Conservation (phyloP, 1,140 invertebrate genomes). For the Zaprionus camerounensis region DNA sequence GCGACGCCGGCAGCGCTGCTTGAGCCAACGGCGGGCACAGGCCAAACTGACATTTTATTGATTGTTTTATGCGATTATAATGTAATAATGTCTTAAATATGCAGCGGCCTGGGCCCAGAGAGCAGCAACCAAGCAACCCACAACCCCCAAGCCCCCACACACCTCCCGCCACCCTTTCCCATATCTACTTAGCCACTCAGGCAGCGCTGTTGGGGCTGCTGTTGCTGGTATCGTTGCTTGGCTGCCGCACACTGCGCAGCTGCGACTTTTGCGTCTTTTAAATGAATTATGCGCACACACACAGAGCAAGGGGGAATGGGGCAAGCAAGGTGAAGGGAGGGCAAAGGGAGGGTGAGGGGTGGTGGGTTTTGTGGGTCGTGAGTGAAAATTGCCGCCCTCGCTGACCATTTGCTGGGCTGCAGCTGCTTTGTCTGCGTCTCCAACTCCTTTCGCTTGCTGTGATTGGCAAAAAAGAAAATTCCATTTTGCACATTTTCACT, state of each 20-base stretch:
- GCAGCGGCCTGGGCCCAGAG: conserved; percentile 33
- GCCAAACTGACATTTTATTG: conserved; percentile 77
- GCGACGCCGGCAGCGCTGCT: conserved; percentile 32
- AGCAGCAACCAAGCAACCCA: neutral
- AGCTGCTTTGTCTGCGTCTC: conserved; percentile 34
- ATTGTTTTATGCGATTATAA: conserved; percentile 84
- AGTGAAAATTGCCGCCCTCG: conserved; percentile 35
- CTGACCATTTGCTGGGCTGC: conserved; percentile 50
- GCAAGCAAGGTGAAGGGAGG: too few species aligned
- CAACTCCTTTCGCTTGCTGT: conserved; percentile 43
- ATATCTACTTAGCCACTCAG: neutral
- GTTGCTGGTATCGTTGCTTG: neutral
- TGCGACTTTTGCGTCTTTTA: conserved; percentile 66
- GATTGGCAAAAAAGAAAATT: conserved; percentile 69
- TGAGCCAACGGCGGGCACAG: conserved; percentile 25
- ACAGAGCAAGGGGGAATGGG: neutral
- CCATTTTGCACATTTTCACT: conserved; percentile 34
- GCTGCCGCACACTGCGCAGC: conserved; percentile 66
- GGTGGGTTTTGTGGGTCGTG: neutral
- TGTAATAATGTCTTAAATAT: conserved; percentile 84
- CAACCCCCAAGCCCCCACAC: neutral
- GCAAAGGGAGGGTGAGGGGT: neutral
- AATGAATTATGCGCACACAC: conserved; percentile 54
- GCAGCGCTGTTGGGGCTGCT: neutral
- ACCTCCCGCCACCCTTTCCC: neutral